These are phyloP conservation scores for Drosophila bocki DNA, from an alignment of 1,140 invertebrate species.

Conservation along the genomic window DNA sequence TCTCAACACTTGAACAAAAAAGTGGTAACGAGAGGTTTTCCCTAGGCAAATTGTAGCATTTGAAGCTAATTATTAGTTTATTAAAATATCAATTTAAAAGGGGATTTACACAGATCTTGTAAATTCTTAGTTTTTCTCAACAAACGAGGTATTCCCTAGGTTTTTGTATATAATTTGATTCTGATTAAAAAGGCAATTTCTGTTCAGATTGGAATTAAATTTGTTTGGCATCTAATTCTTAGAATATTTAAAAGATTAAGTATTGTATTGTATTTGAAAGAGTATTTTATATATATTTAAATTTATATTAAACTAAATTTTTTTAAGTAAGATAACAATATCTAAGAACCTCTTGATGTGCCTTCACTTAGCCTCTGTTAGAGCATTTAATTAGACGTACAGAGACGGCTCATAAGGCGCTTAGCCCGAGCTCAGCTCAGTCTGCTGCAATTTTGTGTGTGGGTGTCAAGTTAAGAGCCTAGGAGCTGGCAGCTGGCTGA, in stretches of 20 bases:
- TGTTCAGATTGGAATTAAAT: neutral
- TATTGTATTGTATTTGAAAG: neutral
- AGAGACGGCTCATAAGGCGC: slow-evolving; percentile 38
- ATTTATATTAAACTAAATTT: too few relatives aligned
- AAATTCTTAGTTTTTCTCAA: neutral
- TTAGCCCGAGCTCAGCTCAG: slow-evolving; percentile 32
- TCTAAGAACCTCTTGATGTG: neutral
- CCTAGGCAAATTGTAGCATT: neutral
- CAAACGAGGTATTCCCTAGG: neutral
- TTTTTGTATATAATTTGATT: neutral
- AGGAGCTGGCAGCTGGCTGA: neutral
- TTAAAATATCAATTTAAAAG: neutral
- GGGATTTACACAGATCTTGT: neutral
- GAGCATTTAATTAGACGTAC: slow-evolving; percentile 61
- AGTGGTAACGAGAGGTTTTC: neutral
- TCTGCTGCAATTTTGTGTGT: slow-evolving; percentile 54
- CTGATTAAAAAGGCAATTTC: neutral
- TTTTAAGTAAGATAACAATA: neutral
- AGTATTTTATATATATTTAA: too few relatives aligned
- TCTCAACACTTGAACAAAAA: neutral
- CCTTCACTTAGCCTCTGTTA: slow-evolving; percentile 2
- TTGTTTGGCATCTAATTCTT: neutral
- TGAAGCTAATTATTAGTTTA: neutral
- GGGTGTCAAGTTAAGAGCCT: slow-evolving; percentile 60
- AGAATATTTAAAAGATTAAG: neutral